These are phyloP conservation scores for Dendrocopos noguchii DNA, from an alignment of 2,113 vertebrate genomes.

Conservation along the genomic window DNA sequence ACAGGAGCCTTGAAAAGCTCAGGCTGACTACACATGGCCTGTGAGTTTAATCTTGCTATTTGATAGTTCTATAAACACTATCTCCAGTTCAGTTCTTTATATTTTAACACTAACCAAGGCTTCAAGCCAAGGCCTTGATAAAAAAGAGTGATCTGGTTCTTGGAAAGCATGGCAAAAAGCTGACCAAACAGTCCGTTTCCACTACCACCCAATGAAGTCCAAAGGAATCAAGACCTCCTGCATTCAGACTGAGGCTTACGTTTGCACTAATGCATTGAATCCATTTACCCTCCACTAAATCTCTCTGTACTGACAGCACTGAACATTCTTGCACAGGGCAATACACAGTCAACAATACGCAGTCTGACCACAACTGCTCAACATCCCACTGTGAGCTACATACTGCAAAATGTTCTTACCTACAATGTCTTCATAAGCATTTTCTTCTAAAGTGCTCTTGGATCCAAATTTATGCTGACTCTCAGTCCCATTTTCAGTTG, in stretches of 20 bases:
- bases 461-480: conserved; percentile 85
- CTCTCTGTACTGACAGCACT: not conserved
- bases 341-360: not conserved
- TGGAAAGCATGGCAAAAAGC: conserved; percentile 22
- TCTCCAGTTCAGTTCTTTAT: not conserved
- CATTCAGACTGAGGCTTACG: not conserved
- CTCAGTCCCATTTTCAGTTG: conserved; percentile 92
- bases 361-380: not conserved
- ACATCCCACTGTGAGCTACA: not conserved
- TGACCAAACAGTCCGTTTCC: conserved; percentile 19
- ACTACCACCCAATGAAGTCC: not conserved
- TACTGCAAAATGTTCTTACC: conserved; percentile 80
- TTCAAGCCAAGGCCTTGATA: conserved; percentile 16
- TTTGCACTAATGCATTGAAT: not conserved
- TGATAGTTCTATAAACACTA: conserved; percentile 12
- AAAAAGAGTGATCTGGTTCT: not conserved
- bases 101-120: conserved; percentile 23
- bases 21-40: not conserved
- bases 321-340: not conserved
- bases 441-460: conserved; percentile 98
- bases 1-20: not conserved
- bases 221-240: conserved; percentile 15
- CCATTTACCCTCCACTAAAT: not conserved
- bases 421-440: conserved; percentile 97
- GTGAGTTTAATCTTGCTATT: conserved; percentile 3